These are phyloP conservation scores for Lamprotornis superbus DNA, from an alignment of 2,113 vertebrate genomes.

Conservation along the genomic window DNA sequence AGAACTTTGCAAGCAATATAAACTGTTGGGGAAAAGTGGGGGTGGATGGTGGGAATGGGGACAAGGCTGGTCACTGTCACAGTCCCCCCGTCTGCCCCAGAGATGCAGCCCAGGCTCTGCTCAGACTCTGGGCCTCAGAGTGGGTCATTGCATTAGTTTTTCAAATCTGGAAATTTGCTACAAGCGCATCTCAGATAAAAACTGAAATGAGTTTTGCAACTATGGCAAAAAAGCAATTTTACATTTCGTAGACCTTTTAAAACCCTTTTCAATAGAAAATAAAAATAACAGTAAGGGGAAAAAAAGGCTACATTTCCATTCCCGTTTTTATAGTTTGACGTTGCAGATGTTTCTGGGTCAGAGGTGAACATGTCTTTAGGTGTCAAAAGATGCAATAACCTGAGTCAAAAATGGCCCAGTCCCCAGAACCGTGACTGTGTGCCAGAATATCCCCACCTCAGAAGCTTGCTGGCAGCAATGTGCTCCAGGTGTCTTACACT, in stretches of 20 bases:
- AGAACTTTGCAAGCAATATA: neutral
- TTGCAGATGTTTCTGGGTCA: slow-evolving; percentile 65
- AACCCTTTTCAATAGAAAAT: slow-evolving; percentile 56
- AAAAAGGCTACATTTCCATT: slow-evolving; percentile 46
- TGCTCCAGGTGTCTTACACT: slow-evolving; percentile 51
- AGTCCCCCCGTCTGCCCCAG: neutral
- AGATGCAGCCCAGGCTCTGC: neutral
- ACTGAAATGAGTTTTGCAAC: slow-evolving; percentile 52
- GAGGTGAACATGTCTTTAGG: slow-evolving; percentile 54
- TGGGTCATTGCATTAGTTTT: neutral
- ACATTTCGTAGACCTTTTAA: slow-evolving; percentile 57
- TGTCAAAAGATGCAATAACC: slow-evolving; percentile 68
- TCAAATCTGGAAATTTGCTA: slow-evolving; percentile 27
- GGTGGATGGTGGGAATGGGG: neutral
- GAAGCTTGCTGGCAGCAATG: slow-evolving; percentile 40
- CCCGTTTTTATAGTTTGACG: slow-evolving; percentile 19
- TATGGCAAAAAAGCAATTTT: slow-evolving; percentile 58
- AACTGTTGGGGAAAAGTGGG: neutral
- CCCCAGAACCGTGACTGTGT: neutral
- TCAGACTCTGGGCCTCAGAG: neutral
- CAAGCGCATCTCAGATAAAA: slow-evolving; percentile 41
- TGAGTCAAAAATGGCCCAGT: slow-evolving; percentile 45
- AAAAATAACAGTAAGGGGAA: slow-evolving; percentile 35
- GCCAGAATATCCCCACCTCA: slow-evolving; percentile 51
- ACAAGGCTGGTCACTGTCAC: neutral